Base-by-base conservation (phyloP, 2,888 invertebrate genomes). In the Tillus elongatus region DNA sequence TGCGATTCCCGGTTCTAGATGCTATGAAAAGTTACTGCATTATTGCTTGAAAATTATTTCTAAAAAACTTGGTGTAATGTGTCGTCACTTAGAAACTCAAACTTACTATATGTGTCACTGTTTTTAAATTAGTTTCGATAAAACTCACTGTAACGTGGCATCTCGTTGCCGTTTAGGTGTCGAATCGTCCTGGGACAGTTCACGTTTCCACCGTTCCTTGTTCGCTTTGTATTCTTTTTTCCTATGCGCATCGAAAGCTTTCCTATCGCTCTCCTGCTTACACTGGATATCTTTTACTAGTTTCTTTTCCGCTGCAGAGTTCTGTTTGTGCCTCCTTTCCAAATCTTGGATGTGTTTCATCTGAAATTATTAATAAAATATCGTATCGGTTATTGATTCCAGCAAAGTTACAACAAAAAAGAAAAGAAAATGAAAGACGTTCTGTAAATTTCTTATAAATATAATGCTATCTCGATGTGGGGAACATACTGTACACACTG, bases 211-310 rank as follows among this genome's bases (percentile, higher is more conserved):
- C 52, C 91, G 71, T 61, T 97, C 97, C 69, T 96, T 97, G 64
- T 87, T 93, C 34, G 85, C 84, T 72, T 88, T 88, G 72, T 97
- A 97, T 69, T 97, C 95, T 66, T 89, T 87, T 71, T 96, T 92
- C 69, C 93, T 90, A 62, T 89, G 88, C 51, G 84, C 73, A 61
- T 88, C 87, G 64, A 92, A 90, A 44, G 83, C 82, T 63, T 95
- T 96, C 46, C 89, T 75, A 60, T 97, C 96, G 49, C 82, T 80
- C 49, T 95, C 92, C 60, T 97, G 95, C 51, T 87, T 75, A 51
- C 80, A 70, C 29, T 82, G 77, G 54, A 96, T 92, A 61, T 93
- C 91, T 66, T 95, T 96, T 43, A 84, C 75, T 49, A 96, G 72
- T 66, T 93, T 92, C 73, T 90, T 91, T 66, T 97, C 96, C 13